Conservation (phyloP, 1,140 invertebrate species). For the Octopus bimaculoides region DNA sequence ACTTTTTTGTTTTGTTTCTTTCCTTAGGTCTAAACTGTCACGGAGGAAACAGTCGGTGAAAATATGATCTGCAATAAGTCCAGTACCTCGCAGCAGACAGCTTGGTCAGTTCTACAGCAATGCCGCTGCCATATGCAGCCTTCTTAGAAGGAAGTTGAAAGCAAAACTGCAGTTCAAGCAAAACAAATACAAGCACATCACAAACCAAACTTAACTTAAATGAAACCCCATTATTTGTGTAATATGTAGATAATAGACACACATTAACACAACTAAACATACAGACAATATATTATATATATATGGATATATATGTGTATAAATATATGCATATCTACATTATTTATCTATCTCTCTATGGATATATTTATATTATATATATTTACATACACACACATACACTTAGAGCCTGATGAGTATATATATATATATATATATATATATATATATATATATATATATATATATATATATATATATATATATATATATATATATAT, state of each 20-base stretch:
- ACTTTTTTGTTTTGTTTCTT: slow-evolving; percentile 2
- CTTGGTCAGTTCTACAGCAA: neutral
- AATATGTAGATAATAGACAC: neutral
- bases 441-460: neutral
- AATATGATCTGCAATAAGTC: slow-evolving; percentile 21
- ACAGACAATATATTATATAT: neutral
- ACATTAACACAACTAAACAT: neutral
- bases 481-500: neutral
- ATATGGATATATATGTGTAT: neutral
- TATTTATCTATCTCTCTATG: neutral
- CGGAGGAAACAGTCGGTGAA: slow-evolving; percentile 39
- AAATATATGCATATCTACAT: neutral
- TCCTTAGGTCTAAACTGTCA: slow-evolving; percentile 43
- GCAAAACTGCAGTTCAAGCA: neutral
- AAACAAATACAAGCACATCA: neutral
- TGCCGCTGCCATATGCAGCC: neutral
- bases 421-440: neutral
- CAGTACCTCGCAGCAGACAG: neutral
- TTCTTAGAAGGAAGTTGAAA: neutral
- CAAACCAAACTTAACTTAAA: neutral
- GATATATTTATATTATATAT: neutral
- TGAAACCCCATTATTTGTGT: neutral
- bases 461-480: neutral
- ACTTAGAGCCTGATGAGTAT: neutral
- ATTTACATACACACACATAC: neutral